Evolutionary conservation across 2,113 vertebrate genomes (phyloP), one percentile per base, ranked within the genome.

Genomic region (Dasypus novemcinctus): DNA sequence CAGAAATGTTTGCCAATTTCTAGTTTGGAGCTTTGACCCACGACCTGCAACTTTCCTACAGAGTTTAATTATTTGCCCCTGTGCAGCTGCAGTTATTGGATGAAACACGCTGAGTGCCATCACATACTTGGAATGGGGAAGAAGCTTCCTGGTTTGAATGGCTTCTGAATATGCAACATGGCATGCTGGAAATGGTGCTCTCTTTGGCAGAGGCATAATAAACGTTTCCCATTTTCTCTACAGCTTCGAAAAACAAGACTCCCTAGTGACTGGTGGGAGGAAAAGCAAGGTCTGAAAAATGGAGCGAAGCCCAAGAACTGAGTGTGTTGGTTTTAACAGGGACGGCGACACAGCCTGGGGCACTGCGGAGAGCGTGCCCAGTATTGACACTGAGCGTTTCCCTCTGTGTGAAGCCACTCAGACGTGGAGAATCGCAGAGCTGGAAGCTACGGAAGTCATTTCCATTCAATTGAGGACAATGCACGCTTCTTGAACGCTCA

Each of bases 111-210:
- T 96, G 90, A 93, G 90, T 14, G 95, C 92, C 54, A 75, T 95
- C 90, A 96, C 11, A 12, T 68, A 20, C 87, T 94, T 17, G 0
- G 46, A 29, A 87, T 29, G 72, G 87, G 14, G 27, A 96, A 97
- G 87, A 17, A 86, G 93, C 95, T 95, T 95, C 80, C 83, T 91
- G 68, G n/a, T n/a, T n/a, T n/a, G n/a, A n/a, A n/a, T n/a, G n/a
- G n/a, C n/a, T n/a, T n/a, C n/a, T n/a, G n/a, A n/a, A n/a, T 71
- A 96, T 94, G 91, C 96, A 96, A 91, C 68, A 38, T 80, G 66
- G 43, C 52, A n/a, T n/a, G 72, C 7, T 94, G 61, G 93, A 46
- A 14, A 25, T 68, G 74, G 68, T 81, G 81, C 15, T 78, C 68
- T 90, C 87, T 91, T 43, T 72, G 80, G n/a, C n/a, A n/a, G n/a